Conservation (phyloP, 2,113 vertebrate genomes). For the Datnioides undecimradiatus region DNA sequence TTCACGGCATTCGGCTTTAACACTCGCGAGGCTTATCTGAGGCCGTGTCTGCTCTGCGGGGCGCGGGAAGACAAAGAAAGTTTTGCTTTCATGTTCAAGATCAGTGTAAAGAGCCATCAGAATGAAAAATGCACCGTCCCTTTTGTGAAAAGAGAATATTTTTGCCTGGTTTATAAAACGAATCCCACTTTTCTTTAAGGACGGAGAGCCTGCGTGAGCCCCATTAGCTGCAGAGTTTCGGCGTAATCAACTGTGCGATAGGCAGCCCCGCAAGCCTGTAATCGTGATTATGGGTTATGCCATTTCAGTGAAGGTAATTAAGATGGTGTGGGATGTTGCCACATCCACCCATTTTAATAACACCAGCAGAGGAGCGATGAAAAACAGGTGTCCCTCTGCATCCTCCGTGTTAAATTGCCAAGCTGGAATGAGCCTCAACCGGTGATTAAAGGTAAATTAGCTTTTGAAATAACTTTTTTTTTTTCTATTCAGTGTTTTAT, state of each 20-base stretch:
- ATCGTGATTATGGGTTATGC: constrained; percentile 63
- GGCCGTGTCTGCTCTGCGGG: constrained; percentile 20
- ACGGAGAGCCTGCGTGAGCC: neutral
- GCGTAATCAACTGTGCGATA: constrained; percentile 43
- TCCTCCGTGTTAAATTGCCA: constrained; percentile 56
- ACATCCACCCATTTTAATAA: constrained; percentile 64
- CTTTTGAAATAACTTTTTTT: constrained; percentile 47
- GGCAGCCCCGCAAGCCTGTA: constrained; percentile 48
- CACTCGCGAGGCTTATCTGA: constrained; percentile 38
- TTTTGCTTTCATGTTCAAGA: neutral
- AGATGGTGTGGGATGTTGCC: constrained; percentile 44
- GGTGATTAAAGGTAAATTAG: constrained; percentile 63
- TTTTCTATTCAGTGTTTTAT: constrained; percentile 21
- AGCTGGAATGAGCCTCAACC: constrained; percentile 46
- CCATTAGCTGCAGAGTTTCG: constrained; percentile 23
- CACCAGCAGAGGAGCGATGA: constrained; percentile 28
- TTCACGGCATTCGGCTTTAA: constrained; percentile 34
- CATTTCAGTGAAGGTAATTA: constrained; percentile 62
- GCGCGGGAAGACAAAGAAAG: constrained; percentile 12
- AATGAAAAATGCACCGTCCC: neutral
- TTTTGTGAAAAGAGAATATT: constrained; percentile 23
- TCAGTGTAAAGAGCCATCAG: neutral
- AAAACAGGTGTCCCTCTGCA: constrained; percentile 56
- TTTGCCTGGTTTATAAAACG: constrained; percentile 10
- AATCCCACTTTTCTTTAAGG: constrained; percentile 17